Base-by-base conservation (phyloP, 2,888 invertebrate species). In the Branchellion lobata region DNA sequence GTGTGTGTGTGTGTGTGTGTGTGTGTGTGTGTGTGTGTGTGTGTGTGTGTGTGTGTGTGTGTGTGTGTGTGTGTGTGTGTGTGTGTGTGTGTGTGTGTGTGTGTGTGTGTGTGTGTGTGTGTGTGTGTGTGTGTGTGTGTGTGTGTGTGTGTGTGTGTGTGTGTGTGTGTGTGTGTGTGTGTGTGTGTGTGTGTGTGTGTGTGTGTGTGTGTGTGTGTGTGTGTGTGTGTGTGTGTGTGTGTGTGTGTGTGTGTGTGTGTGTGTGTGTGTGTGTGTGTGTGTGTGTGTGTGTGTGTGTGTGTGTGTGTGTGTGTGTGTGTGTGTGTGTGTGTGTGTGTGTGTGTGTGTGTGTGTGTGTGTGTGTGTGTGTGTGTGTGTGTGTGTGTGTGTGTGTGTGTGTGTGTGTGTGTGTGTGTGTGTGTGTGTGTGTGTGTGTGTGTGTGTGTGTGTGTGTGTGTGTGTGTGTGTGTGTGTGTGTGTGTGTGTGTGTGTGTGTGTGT, bases 401-500 rank as follows among this genome's bases (percentile, higher is more conserved):
- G 47, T 47, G 47, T 47, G 47, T 47, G 47, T 47, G 47, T 47
- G 47, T 47, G 47, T 47, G 47, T 47, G 47, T 47, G 47, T 47
- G 47, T 47, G 47, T 47, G 47, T 47, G 47, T 47, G 47, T 47
- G 47, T 47, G 47, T 47, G 47, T 47, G 47, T 47, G 47, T 47
- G 47, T 47, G 47, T 47, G 47, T 47, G 65, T 78, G 34, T 65
- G 69, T 74, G 53, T 65, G 74, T 78, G 78, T 51, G 75, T 74
- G 69, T 73, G 74, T 78, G 75, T 78, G 78, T 75, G 76, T 76
- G 79, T 75, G 72, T 75, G 75, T 75, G 71, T 79, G 65, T 75
- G 79, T 80, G 79, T 79, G 78, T 78, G 79, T 80, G 76, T 79
- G 76, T 74, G 79, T 74, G 76, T 69, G 76, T 78, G 79, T 78